phyloP scores from a whole-genome alignment of 2,888 invertebrate genomes.

The Xanthia togata region DNA sequence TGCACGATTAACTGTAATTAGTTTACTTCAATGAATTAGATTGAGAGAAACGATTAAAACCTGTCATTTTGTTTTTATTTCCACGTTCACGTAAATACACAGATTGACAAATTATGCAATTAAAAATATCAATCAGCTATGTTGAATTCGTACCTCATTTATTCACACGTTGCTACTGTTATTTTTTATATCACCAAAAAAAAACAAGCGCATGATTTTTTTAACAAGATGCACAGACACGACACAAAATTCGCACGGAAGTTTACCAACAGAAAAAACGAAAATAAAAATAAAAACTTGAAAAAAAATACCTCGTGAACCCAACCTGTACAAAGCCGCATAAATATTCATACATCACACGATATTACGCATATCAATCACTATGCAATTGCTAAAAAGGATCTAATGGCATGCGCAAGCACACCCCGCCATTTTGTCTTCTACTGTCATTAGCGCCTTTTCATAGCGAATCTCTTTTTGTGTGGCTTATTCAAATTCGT shows the following conservation, averaged over 20 bases:
- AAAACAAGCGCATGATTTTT: conserved; percentile 13
- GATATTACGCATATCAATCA: conserved; percentile 89
- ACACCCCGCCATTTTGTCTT: conserved; percentile 85
- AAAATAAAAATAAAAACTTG: conserved; percentile 61
- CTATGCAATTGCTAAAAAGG: conserved; percentile 84
- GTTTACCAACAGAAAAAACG: conserved; percentile 70
- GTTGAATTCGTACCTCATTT: background rate
- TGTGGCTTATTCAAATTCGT: conserved; percentile 81
- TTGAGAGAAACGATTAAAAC: conserved; percentile 31
- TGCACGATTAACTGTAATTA: conserved; percentile 30
- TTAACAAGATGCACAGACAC: conserved; percentile 36
- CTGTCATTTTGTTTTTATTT: conserved; percentile 23
- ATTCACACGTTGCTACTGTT: conserved; percentile 28
- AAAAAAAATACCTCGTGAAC: conserved; percentile 72
- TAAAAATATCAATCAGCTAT: background rate
- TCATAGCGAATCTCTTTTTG: conserved; percentile 72
- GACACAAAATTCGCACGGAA: conserved; percentile 82
- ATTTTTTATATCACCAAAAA: background rate
- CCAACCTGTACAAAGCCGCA: conserved; percentile 81
- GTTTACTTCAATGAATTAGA: conserved; percentile 30
- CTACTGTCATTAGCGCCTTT: conserved; percentile 88
- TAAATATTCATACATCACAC: conserved; percentile 87
- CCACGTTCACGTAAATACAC: background rate
- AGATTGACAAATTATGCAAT: conserved; percentile 8
- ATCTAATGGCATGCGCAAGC: conserved; percentile 86